Conservation (phyloP, 2,113 vertebrate genomes). For the Pedetes capensis region DNA sequence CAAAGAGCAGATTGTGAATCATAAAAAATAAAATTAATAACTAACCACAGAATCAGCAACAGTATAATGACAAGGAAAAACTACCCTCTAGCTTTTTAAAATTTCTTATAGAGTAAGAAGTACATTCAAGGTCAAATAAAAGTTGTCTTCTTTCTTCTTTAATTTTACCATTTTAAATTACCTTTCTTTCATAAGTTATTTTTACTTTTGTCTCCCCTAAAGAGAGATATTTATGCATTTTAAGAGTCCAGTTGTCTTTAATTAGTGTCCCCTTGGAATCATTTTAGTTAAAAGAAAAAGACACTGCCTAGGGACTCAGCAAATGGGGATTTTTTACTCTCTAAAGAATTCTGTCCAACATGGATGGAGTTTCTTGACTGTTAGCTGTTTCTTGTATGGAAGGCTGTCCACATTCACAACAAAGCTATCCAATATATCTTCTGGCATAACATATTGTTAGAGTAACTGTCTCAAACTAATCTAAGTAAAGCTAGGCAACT, state of each 20-base stretch:
- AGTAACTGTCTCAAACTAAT: constrained; percentile 10
- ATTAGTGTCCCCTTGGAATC: constrained; percentile 57
- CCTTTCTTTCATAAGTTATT: constrained; percentile 55
- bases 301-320: constrained; percentile 19
- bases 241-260: constrained; percentile 41
- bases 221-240: constrained; percentile 17
- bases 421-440: not conserved
- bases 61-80: constrained; percentile 90
- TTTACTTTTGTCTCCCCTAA: not conserved
- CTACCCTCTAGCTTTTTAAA: constrained; percentile 85
- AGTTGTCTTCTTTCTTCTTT: constrained; percentile 79
- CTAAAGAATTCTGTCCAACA: constrained; percentile 28
- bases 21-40: constrained; percentile 98
- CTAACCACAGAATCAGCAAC: constrained; percentile 91
- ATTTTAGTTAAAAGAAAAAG: constrained; percentile 54
- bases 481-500: not conserved
- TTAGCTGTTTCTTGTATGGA: constrained; percentile 22
- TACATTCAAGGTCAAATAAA: constrained; percentile 89
- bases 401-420: constrained; percentile 40
- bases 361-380: constrained; percentile 21
- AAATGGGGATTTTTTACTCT: constrained; percentile 48
- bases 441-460: not conserved
- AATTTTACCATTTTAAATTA: constrained; percentile 49
- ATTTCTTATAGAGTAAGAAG: constrained; percentile 84
- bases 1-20: constrained; percentile 96